Evolutionary conservation across 2,888 invertebrate genomes (phyloP).

Genomic region (Osmoderma eremita): DNA sequence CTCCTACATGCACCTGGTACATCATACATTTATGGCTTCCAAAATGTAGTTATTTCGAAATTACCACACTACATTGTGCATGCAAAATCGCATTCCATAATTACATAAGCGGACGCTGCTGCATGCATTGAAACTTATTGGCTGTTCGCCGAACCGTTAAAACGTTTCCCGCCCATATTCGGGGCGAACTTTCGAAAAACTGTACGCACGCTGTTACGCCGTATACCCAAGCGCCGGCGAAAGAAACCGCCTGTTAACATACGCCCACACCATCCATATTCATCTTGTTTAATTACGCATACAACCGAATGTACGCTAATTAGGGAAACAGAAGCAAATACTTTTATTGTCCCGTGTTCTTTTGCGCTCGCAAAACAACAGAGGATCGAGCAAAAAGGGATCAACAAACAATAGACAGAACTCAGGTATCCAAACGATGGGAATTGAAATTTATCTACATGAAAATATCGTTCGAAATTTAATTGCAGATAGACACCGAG

Average conservation of each 20-base stretch:
- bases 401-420: not conserved
- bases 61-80: not conserved
- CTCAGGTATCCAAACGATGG: not conserved
- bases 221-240: not conserved
- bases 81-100: not conserved
- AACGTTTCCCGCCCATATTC: slow-evolving; percentile 16
- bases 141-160: slow-evolving; percentile 6
- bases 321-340: slow-evolving; percentile 30
- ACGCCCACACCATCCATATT: slow-evolving; percentile 39
- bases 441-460: slow-evolving; percentile 16
- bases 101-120: not conserved
- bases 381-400: not conserved
- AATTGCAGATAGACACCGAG: not conserved
- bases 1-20: too few species aligned
- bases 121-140: not conserved
- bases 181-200: slow-evolving; percentile 9
- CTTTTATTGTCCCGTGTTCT: slow-evolving; percentile 1
- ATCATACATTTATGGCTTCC: not conserved
- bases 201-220: not conserved
- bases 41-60: not conserved
- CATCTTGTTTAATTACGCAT: slow-evolving; percentile 36
- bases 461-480: slow-evolving; percentile 15
- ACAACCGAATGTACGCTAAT: slow-evolving; percentile 24
- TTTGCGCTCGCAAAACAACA: too few species aligned
- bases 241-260: slow-evolving; percentile 14